These are phyloP conservation scores for Panulirus ornatus DNA, from an alignment of 1,140 invertebrate species.

Conservation along the genomic window DNA sequence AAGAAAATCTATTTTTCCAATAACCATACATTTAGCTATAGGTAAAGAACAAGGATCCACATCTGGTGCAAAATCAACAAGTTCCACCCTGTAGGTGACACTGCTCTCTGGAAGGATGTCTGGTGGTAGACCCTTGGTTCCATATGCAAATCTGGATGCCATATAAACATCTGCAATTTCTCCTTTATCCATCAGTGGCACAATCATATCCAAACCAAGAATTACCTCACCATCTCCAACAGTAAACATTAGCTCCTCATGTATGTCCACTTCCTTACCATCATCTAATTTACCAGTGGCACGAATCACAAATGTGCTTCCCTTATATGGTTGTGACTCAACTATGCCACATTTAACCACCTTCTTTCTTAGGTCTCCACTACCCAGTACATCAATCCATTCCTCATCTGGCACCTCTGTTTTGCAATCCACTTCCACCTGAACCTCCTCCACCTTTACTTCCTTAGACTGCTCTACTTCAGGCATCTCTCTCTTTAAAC, in stretches of 20 bases:
- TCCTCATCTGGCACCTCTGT: constrained; percentile 32
- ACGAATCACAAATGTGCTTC: constrained; percentile 29
- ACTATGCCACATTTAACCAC: constrained; percentile 39
- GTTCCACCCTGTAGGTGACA: constrained; percentile 84
- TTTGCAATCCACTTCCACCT: constrained; percentile 27
- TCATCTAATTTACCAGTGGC: constrained; percentile 47
- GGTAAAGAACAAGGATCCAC: constrained; percentile 83
- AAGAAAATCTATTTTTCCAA: no score
- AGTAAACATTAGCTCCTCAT: constrained; percentile 58
- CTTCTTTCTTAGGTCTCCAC: constrained; percentile 65
- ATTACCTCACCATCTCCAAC: constrained; percentile 72
- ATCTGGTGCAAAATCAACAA: constrained; percentile 83
- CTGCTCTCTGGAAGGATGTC: constrained; percentile 83
- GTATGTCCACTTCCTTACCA: constrained; percentile 47
- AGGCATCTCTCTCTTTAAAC: no score
- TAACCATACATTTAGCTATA: constrained; percentile 81
- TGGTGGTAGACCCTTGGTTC: constrained; percentile 83
- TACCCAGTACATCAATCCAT: constrained; percentile 61
- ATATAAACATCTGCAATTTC: constrained; percentile 82
- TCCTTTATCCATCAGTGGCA: constrained; percentile 89
- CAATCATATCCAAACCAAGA: constrained; percentile 86
- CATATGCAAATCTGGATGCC: constrained; percentile 84
- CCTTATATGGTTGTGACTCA: constrained; percentile 37
- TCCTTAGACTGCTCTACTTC: constrained; percentile 60
- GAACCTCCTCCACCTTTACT: constrained; percentile 62